phyloP scores from a whole-genome alignment of 2,888 invertebrate genomes.

The Caenorhabditis sulstoni region DNA sequence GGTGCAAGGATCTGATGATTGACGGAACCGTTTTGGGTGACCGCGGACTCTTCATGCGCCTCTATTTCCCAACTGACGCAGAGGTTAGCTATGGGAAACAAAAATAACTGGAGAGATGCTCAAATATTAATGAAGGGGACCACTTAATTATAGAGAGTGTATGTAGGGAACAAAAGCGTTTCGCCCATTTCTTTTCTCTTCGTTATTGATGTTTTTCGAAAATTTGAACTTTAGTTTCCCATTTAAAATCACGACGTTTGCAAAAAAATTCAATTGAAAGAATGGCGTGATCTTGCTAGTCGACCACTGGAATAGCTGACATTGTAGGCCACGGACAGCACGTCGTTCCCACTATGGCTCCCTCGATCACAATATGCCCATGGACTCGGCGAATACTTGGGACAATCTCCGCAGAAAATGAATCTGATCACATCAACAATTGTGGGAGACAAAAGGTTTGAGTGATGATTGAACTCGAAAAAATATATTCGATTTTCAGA shows the following conservation, averaged over 20 bases:
- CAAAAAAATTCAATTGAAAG: too few species aligned
- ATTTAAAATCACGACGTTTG: too few species aligned
- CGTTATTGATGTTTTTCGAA: too few species aligned
- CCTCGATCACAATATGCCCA: constrained; percentile 83
- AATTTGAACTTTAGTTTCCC: too few species aligned
- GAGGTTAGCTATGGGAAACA: constrained; percentile 63
- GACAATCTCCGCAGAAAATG: constrained; percentile 75
- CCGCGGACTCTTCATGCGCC: constrained; percentile 83
- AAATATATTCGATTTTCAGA: constrained; percentile 25
- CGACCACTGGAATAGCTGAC: background rate
- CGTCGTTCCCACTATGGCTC: constrained; percentile 82
- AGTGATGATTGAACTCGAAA: background rate
- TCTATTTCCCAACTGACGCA: constrained; percentile 84
- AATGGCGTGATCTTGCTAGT: background rate
- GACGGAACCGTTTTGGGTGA: constrained; percentile 81
- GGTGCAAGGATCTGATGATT: constrained; percentile 84
- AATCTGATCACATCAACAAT: constrained; percentile 75
- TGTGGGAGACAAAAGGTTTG: constrained; percentile 75
- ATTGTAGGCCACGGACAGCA: constrained; percentile 28
- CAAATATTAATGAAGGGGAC: too few species aligned
- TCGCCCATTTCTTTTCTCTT: too few species aligned
- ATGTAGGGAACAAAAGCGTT: too few species aligned
- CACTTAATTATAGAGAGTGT: too few species aligned
- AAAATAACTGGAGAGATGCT: too few species aligned
- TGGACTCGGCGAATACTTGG: constrained; percentile 82